Evolutionary conservation across 2,888 invertebrate genomes (phyloP).

Genomic region (Limnephilus rhombicus): DNA sequence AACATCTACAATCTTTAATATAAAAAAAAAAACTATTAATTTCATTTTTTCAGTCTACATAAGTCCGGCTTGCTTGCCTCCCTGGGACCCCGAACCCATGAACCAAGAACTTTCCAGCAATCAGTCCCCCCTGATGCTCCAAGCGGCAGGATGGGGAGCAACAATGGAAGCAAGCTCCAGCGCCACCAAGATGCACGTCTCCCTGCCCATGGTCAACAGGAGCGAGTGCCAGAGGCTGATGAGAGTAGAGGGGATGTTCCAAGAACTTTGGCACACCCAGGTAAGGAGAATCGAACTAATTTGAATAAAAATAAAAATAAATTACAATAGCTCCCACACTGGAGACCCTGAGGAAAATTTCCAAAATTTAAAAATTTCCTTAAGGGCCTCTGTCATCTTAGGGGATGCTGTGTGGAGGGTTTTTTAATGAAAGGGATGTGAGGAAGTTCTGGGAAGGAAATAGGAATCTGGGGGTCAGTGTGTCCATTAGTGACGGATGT

Average conservation of each 20-base stretch:
- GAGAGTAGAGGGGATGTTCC: conserved; percentile 69
- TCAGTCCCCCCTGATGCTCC: conserved; percentile 69
- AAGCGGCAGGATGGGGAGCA: conserved; percentile 78
- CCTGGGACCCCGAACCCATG: conserved; percentile 67
- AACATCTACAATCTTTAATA: no score
- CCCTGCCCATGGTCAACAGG: conserved; percentile 66
- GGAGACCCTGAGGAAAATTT: no score
- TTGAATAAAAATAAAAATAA: no score
- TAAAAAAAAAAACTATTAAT: neutral
- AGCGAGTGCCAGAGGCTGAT: conserved; percentile 68
- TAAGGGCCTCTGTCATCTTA: no score
- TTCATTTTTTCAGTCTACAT: conserved; percentile 71
- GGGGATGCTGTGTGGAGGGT: no score
- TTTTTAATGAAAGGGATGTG: no score
- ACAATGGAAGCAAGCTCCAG: conserved; percentile 70
- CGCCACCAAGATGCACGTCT: conserved; percentile 69
- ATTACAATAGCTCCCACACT: no score
- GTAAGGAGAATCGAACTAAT: neutral
- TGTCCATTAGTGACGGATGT: no score
- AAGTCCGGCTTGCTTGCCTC: conserved; percentile 72
- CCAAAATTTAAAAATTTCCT: no score
- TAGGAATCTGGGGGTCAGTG: no score
- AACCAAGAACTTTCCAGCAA: conserved; percentile 67
- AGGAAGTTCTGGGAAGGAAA: no score
- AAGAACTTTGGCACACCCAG: conserved; percentile 2